These are phyloP conservation scores for Horisme vitalbata DNA, from an alignment of 2,888 invertebrate genomes.

Conservation along the genomic window DNA sequence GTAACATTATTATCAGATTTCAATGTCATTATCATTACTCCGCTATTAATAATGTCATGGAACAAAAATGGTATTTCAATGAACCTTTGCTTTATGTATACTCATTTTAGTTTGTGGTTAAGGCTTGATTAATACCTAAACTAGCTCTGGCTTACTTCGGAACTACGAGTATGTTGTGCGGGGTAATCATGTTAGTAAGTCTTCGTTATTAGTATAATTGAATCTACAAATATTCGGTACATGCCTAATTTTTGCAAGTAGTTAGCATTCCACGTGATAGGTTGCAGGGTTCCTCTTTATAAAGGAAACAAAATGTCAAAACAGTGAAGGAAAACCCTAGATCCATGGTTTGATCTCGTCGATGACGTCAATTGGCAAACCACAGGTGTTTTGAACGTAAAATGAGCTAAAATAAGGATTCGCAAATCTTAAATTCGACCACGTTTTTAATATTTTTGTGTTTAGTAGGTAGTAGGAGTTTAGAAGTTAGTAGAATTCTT, in stretches of 20 bases:
- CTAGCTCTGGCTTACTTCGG: too few relatives aligned
- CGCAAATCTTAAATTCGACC: constrained; percentile 12
- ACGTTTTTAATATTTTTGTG: background rate
- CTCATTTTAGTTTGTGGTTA: too few relatives aligned
- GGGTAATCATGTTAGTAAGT: too few relatives aligned
- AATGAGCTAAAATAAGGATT: constrained; percentile 31
- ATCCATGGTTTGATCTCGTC: constrained; percentile 20
- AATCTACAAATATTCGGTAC: too few relatives aligned
- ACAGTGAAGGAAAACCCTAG: constrained; percentile 23
- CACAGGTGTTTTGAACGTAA: constrained; percentile 32
- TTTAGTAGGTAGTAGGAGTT: background rate
- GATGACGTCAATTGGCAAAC: constrained; percentile 36
- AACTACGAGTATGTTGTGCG: too few relatives aligned
- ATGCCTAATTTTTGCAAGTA: too few relatives aligned
- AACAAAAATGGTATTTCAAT: background rate
- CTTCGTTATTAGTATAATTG: too few relatives aligned
- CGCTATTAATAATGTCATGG: constrained; percentile 2
- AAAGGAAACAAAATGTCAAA: constrained; percentile 10
- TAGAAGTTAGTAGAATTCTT: too few relatives aligned
- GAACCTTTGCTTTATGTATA: too few relatives aligned
- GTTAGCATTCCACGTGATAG: too few relatives aligned
- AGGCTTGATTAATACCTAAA: too few relatives aligned
- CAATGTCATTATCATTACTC: background rate
- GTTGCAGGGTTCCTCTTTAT: too few relatives aligned
- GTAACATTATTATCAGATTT: background rate